Evolutionary conservation across 1,140 invertebrate species (phyloP).

Genomic region (Aphidius ervi): DNA sequence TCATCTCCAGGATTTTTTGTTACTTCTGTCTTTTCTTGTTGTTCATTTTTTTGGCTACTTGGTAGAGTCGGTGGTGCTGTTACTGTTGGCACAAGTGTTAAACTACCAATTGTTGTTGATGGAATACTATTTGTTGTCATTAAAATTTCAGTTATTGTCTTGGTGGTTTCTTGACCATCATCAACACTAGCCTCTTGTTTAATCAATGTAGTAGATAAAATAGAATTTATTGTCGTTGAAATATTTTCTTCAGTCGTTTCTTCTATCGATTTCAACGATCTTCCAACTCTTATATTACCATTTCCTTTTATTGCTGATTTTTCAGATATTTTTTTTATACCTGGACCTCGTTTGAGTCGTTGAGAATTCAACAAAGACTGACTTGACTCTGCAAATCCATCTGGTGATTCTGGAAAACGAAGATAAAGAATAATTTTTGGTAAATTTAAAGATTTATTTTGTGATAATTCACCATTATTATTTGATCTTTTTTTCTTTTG

Average conservation of each 20-base stretch:
- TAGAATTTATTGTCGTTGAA: too few relatives aligned
- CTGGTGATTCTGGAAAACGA: slow-evolving; percentile 1
- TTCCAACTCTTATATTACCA: not conserved
- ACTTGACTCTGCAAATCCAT: not conserved
- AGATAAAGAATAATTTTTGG: slow-evolving; percentile 4
- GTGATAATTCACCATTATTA: not conserved
- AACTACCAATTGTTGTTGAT: not conserved
- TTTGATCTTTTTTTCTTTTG: not conserved
- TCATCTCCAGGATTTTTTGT: too few relatives aligned
- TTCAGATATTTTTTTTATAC: not conserved
- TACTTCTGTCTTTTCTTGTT: too few relatives aligned
- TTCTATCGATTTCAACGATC: not conserved
- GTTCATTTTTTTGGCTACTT: too few relatives aligned
- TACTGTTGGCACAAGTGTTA: not conserved
- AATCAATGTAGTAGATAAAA: too few relatives aligned
- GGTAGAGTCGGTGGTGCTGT: too few relatives aligned
- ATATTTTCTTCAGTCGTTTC: not conserved
- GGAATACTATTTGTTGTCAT: too few relatives aligned
- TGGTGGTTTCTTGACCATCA: too few relatives aligned
- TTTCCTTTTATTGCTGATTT: not conserved
- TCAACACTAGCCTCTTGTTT: too few relatives aligned
- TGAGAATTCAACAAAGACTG: not conserved
- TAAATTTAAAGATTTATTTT: not conserved
- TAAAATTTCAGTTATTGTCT: too few relatives aligned
- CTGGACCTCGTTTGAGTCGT: not conserved